Percentiles rank a stretch among this genome's conserved stretches.
These are phyloP conservation scores for Sakesphorus luctuosus DNA, from an alignment of 2,113 vertebrate species.

Conservation along the genomic window DNA sequence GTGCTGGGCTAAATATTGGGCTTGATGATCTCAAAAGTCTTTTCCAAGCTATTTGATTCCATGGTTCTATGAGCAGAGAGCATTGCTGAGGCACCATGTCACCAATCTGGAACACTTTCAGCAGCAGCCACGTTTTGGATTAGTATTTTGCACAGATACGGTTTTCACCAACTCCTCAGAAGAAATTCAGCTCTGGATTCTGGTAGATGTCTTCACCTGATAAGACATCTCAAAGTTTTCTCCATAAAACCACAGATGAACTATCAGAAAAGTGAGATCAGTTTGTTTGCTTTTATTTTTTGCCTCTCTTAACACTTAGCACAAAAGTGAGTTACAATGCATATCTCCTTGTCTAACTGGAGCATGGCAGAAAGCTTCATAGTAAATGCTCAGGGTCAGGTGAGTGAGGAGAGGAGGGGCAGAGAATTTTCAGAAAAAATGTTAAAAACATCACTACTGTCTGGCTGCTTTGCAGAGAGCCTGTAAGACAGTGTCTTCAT, in stretches of 20 bases:
- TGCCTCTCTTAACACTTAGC: neutral
- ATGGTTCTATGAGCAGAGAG: neutral
- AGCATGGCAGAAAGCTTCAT: neutral
- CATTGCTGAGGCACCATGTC: neutral
- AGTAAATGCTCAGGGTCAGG: neutral
- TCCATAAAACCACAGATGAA: neutral
- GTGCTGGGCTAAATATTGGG: fast-evolving
- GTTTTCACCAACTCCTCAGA: neutral
- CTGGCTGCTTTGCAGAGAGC: neutral
- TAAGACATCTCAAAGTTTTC: neutral
- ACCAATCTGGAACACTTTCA: neutral
- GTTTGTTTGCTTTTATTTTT: neutral
- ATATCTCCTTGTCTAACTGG: neutral
- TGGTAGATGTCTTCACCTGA: neutral
- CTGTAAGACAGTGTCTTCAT: neutral
- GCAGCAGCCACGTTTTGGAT: neutral
- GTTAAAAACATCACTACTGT: neutral
- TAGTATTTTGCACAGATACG: neutral
- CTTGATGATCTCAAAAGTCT: fast-evolving
- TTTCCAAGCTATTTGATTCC: neutral
- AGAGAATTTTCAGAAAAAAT: neutral
- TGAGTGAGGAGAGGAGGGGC: neutral
- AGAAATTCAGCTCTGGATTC: neutral
- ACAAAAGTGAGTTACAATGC: neutral
- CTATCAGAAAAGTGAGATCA: neutral